Evolutionary conservation across 2,113 vertebrate genomes (phyloP).

Genomic region (Arizona elegans): DNA sequence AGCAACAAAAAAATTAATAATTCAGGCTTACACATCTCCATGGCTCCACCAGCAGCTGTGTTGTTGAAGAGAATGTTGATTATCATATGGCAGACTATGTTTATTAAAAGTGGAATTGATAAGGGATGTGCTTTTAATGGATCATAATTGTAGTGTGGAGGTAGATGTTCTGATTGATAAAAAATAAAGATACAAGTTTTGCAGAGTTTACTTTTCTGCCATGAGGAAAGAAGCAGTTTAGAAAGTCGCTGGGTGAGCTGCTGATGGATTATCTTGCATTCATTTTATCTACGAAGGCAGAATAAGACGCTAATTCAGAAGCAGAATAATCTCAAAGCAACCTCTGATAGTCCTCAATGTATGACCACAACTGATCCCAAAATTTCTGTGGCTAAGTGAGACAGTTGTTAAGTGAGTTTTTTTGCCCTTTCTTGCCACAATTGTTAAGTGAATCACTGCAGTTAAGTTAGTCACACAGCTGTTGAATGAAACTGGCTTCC

Average conservation of each 20-base stretch:
- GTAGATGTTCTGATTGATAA: neutral
- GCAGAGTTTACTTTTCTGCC: neutral
- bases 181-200: neutral
- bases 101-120: neutral
- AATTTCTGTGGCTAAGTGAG: neutral
- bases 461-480: neutral
- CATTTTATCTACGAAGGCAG: neutral
- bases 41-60: neutral
- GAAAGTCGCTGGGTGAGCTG: neutral
- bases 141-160: neutral
- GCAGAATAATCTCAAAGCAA: neutral
- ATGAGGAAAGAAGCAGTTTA: neutral
- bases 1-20: neutral
- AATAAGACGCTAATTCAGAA: neutral
- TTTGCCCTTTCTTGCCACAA: neutral
- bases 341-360: neutral
- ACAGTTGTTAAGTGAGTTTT: neutral
- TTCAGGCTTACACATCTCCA: neutral
- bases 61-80: neutral
- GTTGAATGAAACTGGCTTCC: neutral
- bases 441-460: neutral
- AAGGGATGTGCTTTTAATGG: neutral
- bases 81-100: neutral
- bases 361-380: neutral
- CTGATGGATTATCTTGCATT: neutral